Evolutionary conservation across 2,888 invertebrate species (phyloP), one percentile per base, ranked within the genome.

Genomic region (Scelioninae gen. 2): DNA sequence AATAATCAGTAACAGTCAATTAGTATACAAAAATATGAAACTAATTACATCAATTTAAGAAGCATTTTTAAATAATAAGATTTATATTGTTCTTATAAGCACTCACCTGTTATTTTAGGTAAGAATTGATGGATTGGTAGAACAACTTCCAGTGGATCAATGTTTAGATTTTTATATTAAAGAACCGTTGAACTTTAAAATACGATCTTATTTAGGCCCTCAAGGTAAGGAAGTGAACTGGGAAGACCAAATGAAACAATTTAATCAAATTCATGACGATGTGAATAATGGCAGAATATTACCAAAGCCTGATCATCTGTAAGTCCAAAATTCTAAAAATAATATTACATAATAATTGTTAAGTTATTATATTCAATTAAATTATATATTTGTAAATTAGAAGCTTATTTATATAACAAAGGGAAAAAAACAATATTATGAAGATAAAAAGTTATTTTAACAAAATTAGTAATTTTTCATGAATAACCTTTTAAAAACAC

Each of bases 241-340:
- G 89, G 77, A 87, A 0, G 83, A 85, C 4, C 81, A 87, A 53
- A 87, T 64, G n/a, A 52, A 52, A n/a, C 18, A 52, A 1, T 33
- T 39, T n/a, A n/a, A 89, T 74, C 74, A 81, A 11, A 78, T 79
- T 22, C 88, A 88, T 75, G 88, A 88, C 75, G 73, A 84, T 67
- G 71, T 88, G 28, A 69, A 76, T 13, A 79, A 76, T 5, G 82
- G 84, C 2, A 76, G 80, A 28, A 73, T 71, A n/a, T 78, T 89
- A 13, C 80, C 84, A 1, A 87, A 87, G 84, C 89, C 88, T 0
- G 85, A 87, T 43, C 83, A 88, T 74, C 83, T 86, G 89, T 89
- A 83, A 85, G 87, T 84, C n/a, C 33, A 53, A 33, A 35, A 35
- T 35, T 25, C 6, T 15, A 48, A 15, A 15, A 9, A 48, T 15